Evolutionary conservation across 1,140 invertebrate genomes (phyloP).

Genomic region (Panagrolaimus sp.): DNA sequence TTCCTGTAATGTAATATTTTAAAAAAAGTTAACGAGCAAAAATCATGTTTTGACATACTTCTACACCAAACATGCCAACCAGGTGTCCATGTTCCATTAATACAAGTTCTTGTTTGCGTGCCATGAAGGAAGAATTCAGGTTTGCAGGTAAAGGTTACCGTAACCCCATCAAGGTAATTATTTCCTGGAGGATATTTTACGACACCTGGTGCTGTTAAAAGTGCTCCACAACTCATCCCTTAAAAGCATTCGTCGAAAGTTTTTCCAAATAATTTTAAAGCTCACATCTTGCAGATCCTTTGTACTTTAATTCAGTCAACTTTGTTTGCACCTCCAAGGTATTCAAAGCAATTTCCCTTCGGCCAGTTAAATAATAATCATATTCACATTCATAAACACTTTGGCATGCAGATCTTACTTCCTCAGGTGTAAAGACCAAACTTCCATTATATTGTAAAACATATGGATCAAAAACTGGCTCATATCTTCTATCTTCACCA

Average conservation of each 20-base stretch:
- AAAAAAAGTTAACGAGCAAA: neutral
- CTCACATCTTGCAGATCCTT: conserved; percentile 35
- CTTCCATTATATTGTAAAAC: conserved; percentile 38
- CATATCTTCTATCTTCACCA: conserved; percentile 38
- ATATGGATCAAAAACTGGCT: conserved; percentile 49
- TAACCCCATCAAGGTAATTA: conserved; percentile 48
- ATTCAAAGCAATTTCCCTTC: conserved; percentile 47
- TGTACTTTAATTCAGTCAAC: conserved; percentile 39
- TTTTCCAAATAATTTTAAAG: neutral
- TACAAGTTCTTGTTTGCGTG: conserved; percentile 44
- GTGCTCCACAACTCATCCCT: conserved; percentile 51
- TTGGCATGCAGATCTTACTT: conserved; percentile 45
- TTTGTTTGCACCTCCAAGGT: conserved; percentile 44
- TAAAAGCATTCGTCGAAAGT: neutral
- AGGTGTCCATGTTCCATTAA: conserved; percentile 54
- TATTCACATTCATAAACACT: conserved; percentile 49
- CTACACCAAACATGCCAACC: conserved; percentile 47
- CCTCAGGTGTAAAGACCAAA: conserved; percentile 45
- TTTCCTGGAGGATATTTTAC: conserved; percentile 50
- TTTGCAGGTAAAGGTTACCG: conserved; percentile 54
- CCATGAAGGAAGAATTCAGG: conserved; percentile 55
- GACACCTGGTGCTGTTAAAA: conserved; percentile 45
- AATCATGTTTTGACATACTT: conserved; percentile 27
- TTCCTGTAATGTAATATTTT: conserved; percentile 21
- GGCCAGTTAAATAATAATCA: conserved; percentile 49